Conservation (phyloP, 1,140 invertebrate species). For the Diabrotica undecimpunctata region DNA sequence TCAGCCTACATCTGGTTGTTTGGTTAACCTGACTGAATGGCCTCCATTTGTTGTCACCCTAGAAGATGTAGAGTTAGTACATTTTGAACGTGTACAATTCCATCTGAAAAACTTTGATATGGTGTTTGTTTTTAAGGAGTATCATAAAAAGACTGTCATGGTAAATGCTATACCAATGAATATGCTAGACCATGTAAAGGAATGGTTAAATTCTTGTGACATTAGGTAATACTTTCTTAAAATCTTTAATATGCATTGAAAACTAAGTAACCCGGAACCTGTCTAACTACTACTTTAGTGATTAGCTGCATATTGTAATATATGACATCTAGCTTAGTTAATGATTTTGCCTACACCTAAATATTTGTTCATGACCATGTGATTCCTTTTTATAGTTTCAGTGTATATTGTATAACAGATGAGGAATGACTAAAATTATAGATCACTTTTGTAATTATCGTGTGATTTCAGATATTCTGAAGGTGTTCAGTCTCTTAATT, state of each 20-base stretch:
- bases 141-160: conserved; percentile 89
- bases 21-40: conserved; percentile 98
- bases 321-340: no score
- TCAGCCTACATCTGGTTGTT: conserved; percentile 93
- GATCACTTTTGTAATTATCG: no score
- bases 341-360: no score
- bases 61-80: conserved; percentile 96
- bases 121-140: conserved; percentile 99
- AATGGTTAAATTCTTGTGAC: conserved; percentile 81
- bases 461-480: conserved; percentile 74
- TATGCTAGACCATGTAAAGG: conserved; percentile 97
- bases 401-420: no score
- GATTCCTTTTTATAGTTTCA: no score
- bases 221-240: conserved; percentile 32
- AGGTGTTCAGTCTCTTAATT: conserved; percentile 97
- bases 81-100: conserved; percentile 98
- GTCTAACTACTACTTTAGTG: no score
- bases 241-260: no score
- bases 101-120: conserved; percentile 99
- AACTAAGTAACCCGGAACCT: no score
- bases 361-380: no score
- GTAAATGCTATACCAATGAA: conserved; percentile 98
- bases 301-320: no score
- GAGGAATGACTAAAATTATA: no score
- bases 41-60: conserved; percentile 97